Evolutionary conservation across 2,888 invertebrate species (phyloP).

Genomic region (Macrophya alboannulata): DNA sequence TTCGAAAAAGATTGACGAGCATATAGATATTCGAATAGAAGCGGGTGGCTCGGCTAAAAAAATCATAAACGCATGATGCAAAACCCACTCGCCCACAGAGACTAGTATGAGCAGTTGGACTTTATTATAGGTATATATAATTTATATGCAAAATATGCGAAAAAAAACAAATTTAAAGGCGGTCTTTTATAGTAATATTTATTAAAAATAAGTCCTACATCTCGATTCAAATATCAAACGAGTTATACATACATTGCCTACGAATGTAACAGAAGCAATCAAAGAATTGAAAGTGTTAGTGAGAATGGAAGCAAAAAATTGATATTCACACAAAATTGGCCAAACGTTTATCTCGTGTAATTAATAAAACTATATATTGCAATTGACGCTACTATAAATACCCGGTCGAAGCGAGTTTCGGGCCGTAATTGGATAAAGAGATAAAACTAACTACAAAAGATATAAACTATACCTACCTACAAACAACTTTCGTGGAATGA

Average conservation of each 20-base stretch:
- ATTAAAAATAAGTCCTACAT: neutral
- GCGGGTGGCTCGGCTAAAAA: neutral
- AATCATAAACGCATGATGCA: neutral
- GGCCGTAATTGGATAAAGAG: neutral
- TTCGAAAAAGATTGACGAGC: neutral
- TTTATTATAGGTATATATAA: neutral
- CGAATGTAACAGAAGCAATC: neutral
- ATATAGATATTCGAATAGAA: neutral
- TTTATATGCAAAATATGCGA: neutral
- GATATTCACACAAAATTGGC: neutral
- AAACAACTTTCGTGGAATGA: neutral
- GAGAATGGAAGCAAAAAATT: neutral
- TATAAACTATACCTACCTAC: neutral
- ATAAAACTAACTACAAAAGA: neutral
- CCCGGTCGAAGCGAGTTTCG: neutral
- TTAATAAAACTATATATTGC: neutral
- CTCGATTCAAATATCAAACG: neutral
- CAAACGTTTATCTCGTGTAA: neutral
- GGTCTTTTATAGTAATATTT: neutral
- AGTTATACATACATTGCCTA: neutral
- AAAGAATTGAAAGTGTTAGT: neutral
- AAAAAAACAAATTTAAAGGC: neutral
- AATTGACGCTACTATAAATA: neutral
- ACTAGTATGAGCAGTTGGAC: neutral
- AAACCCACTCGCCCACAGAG: neutral